Percentiles rank a stretch among this genome's conserved stretches.
phyloP scores from a whole-genome alignment of 2,888 invertebrate species.

The Sipha maydis region DNA sequence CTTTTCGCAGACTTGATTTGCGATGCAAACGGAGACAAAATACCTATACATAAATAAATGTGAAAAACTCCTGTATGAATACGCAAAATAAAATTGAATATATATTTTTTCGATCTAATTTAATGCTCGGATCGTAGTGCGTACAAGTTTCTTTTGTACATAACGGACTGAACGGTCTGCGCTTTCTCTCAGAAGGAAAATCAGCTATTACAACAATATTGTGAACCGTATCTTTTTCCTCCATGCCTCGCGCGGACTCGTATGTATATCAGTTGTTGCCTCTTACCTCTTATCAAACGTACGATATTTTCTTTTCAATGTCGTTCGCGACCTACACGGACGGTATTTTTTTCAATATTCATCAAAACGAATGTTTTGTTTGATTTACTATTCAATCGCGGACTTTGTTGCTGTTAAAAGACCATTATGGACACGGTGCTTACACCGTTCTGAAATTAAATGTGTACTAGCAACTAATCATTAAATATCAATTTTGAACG shows the following conservation, averaged over 20 bases:
- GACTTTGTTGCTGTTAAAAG: not conserved
- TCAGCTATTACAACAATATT: no score
- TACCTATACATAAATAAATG: no score
- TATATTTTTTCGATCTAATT: no score
- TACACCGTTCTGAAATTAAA: not conserved
- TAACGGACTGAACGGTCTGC: no score
- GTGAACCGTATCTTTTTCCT: constrained; percentile 8
- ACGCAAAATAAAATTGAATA: no score
- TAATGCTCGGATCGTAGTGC: no score
- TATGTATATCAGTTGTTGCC: constrained; percentile 35
- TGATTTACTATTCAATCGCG: not conserved
- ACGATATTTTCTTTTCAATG: constrained; percentile 58
- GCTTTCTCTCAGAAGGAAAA: no score
- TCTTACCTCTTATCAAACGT: constrained; percentile 46
- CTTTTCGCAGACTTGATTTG: no score
- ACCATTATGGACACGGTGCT: not conserved
- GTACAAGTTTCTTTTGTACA: no score
- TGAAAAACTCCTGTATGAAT: no score
- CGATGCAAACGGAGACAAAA: no score
- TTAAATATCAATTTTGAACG: not conserved
- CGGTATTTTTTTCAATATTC: not conserved
- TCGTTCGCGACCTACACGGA: constrained; percentile 42
- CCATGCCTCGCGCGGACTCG: not conserved
- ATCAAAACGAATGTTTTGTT: constrained; percentile 12
- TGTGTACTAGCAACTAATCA: not conserved